These are phyloP conservation scores for Phylloscopus collybita DNA, from an alignment of 2,797 vertebrate genomes.

Conservation along the genomic window DNA sequence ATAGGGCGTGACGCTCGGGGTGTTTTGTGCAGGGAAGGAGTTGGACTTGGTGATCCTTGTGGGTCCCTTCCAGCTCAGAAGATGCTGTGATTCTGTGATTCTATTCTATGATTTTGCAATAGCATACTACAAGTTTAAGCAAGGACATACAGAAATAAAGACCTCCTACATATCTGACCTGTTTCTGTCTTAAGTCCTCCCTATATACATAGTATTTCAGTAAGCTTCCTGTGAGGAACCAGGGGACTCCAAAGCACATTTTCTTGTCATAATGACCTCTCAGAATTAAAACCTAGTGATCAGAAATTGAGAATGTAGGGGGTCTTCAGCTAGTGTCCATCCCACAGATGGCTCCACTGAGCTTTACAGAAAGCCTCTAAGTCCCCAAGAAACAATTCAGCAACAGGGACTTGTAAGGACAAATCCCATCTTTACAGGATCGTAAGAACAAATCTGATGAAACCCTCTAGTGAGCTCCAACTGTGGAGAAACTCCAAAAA, in stretches of 20 bases:
- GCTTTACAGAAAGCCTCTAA: neutral
- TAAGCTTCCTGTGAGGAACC: neutral
- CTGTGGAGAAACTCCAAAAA: neutral
- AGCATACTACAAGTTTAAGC: neutral
- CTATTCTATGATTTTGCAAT: neutral
- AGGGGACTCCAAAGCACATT: neutral
- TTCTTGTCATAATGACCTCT: neutral
- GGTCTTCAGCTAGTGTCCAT: neutral
- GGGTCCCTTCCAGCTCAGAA: neutral
- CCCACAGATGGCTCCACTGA: neutral
- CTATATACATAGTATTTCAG: neutral
- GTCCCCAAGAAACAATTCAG: neutral
- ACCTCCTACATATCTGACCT: neutral
- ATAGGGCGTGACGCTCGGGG: neutral
- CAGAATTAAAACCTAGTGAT: neutral
- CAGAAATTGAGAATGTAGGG: neutral
- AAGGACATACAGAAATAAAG: neutral
- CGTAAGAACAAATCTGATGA: neutral
- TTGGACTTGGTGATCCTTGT: fast-evolving
- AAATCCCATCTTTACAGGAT: neutral
- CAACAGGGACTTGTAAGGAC: neutral
- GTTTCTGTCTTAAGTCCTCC: neutral
- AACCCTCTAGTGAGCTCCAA: neutral
- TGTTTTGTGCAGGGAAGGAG: neutral
- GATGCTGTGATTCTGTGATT: neutral